Evolutionary conservation across 1,140 invertebrate genomes (phyloP).

Genomic region (Aporrectodea caliginosa): DNA sequence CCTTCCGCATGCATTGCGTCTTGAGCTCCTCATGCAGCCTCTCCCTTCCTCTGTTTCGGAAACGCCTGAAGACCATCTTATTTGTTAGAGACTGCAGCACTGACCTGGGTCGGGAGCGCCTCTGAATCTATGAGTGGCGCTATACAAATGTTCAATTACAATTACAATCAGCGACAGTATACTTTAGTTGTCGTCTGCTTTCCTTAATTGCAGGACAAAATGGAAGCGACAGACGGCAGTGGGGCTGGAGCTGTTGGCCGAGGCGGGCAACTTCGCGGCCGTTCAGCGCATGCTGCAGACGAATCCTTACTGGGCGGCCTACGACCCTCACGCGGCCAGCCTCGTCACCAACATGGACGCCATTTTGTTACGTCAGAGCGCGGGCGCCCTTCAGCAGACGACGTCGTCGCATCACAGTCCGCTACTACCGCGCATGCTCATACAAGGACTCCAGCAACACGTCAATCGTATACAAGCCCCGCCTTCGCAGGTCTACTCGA

Average conservation of each 20-base stretch:
- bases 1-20: too few species aligned
- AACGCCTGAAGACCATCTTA: too few species aligned
- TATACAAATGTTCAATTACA: too few species aligned
- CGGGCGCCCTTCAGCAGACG: too few species aligned
- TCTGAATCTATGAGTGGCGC: too few species aligned
- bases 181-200: too few species aligned
- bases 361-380: conserved; percentile 54
- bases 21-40: too few species aligned
- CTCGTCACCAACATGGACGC: conserved; percentile 53
- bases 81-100: too few species aligned
- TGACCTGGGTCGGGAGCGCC: too few species aligned
- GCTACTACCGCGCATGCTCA: neutral
- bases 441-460: neutral
- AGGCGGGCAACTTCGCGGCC: conserved; percentile 93
- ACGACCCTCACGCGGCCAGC: conserved; percentile 49
- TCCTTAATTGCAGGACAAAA: conserved; percentile 95
- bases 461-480: neutral
- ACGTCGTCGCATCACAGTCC: neutral
- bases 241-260: conserved; percentile 88
- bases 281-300: conserved; percentile 86
- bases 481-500: too few species aligned
- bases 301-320: conserved; percentile 64
- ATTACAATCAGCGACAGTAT: too few species aligned
- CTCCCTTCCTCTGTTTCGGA: too few species aligned
- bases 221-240: conserved; percentile 99